Percentiles rank a stretch among this genome's conserved stretches.
Conservation (phyloP, 2,113 vertebrate genomes). For the Pyrgilauda ruficollis region DNA sequence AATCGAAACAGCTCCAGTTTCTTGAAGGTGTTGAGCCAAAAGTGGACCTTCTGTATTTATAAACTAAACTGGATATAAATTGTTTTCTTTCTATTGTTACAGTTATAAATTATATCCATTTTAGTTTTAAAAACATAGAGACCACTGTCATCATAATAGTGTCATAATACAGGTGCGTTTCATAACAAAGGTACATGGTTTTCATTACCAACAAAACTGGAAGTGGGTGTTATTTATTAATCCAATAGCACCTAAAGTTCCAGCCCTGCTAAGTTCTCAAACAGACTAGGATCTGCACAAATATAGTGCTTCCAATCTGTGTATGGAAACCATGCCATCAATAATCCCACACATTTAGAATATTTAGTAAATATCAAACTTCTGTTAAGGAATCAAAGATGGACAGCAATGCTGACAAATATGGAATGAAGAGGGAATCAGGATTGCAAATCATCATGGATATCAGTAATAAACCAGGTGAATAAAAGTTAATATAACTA, state of each 20-base stretch:
- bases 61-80: neutral
- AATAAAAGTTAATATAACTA: neutral
- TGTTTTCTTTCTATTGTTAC: neutral
- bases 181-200: neutral
- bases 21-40: constrained; percentile 39
- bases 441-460: neutral
- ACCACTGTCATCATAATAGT: neutral
- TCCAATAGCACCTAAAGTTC: neutral
- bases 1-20: constrained; percentile 14
- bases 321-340: constrained; percentile 40
- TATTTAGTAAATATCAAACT: constrained; percentile 26
- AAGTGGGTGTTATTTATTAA: constrained; percentile 5
- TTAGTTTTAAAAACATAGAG: neutral
- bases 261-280: neutral
- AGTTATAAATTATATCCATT: neutral
- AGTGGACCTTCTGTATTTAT: constrained; percentile 28
- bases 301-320: constrained; percentile 37
- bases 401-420: neutral
- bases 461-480: neutral
- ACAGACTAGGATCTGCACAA: constrained; percentile 5
- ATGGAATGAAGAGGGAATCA: neutral
- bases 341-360: constrained; percentile 29
- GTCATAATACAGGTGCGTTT: neutral
- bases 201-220: neutral
- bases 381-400: constrained; percentile 6